Conservation (phyloP, 1,140 invertebrate species). For the Eupristina koningsbergeri region DNA sequence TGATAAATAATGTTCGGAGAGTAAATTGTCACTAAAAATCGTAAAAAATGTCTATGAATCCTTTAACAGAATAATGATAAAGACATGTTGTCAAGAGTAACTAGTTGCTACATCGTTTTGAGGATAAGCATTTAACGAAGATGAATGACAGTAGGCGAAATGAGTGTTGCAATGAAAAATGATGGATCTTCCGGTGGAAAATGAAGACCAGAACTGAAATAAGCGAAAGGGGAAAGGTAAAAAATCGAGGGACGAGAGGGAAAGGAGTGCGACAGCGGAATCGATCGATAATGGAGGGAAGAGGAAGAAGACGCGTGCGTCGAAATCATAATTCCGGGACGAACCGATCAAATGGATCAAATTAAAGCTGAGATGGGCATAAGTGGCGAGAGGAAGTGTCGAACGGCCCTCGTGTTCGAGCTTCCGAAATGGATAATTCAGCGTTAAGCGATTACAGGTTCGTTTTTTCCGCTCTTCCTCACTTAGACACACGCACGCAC, state of each 20-base stretch:
- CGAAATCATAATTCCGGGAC: neutral
- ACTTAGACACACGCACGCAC: neutral
- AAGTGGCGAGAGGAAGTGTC: slow-evolving; percentile 7
- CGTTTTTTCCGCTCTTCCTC: neutral
- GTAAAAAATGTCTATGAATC: neutral
- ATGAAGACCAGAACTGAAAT: neutral
- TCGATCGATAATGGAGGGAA: neutral
- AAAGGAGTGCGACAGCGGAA: neutral
- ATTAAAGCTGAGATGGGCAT: neutral
- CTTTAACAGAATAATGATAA: neutral
- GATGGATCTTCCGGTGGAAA: too few species aligned
- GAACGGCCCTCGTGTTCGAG: slow-evolving; percentile 38
- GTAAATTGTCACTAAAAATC: too few species aligned
- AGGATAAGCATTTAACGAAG: neutral
- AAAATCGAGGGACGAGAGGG: neutral
- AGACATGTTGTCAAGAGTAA: neutral
- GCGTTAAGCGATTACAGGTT: slow-evolving; percentile 25
- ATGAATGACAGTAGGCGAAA: slow-evolving; percentile 2
- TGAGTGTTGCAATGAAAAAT: too few species aligned
- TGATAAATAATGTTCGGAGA: too few species aligned
- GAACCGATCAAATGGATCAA: neutral
- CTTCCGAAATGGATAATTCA: slow-evolving; percentile 67
- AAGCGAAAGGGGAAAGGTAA: neutral
- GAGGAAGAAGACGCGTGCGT: neutral
- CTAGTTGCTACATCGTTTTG: neutral